These are phyloP conservation scores for Drosophila simulans DNA, from an alignment of 1,140 invertebrate genomes.

Conservation along the genomic window DNA sequence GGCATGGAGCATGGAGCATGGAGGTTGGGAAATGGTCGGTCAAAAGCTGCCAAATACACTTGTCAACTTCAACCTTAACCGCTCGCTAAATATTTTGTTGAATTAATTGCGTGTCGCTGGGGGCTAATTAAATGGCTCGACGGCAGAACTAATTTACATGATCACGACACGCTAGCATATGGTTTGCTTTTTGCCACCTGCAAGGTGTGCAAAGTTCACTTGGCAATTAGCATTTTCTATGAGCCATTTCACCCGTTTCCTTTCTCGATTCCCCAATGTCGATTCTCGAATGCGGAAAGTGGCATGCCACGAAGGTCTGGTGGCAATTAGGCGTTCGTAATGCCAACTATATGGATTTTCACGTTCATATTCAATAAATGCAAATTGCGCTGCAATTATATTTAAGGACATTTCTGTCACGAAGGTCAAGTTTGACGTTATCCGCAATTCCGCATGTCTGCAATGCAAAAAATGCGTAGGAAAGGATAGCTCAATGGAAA, in stretches of 20 bases:
- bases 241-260: constrained; percentile 24
- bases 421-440: constrained; percentile 37
- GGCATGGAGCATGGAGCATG: constrained; percentile 6
- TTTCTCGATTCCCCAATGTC: not conserved
- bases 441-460: not conserved
- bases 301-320: constrained; percentile 5
- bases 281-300: not conserved
- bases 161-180: constrained; percentile 34
- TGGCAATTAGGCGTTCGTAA: not conserved
- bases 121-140: constrained; percentile 29
- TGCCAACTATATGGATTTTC: not conserved
- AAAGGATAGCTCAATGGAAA: not conserved
- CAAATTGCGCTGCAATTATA: constrained; percentile 37
- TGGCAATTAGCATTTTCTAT: constrained; percentile 47
- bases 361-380: constrained; percentile 40
- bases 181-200: constrained; percentile 26
- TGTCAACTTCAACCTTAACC: constrained; percentile 14
- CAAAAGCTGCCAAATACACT: constrained; percentile 11
- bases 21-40: not conserved
- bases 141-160: constrained; percentile 14
- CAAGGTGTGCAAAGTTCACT: constrained; percentile 41
- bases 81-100: constrained; percentile 22
- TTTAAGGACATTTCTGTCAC: constrained; percentile 20
- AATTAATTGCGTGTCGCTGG: constrained; percentile 25
- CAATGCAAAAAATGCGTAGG: constrained; percentile 8